Evolutionary conservation across 2,888 invertebrate species (phyloP).

Genomic region (Sinelater perroti): DNA sequence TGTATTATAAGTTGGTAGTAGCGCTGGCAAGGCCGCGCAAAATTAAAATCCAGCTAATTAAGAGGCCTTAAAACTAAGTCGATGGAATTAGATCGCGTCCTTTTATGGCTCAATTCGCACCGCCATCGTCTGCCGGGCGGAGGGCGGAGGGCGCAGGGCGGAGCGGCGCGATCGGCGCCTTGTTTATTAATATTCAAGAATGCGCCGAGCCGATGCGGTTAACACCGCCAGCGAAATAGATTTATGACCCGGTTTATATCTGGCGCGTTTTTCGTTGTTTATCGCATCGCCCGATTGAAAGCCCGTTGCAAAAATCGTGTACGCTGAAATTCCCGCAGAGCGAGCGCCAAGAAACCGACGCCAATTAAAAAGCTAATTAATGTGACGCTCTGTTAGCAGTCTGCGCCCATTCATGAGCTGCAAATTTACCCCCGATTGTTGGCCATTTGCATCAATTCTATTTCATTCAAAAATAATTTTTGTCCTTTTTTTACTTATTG

Average conservation of each 20-base stretch:
- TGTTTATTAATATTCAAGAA: slow-evolving; percentile 15
- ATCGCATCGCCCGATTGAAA: slow-evolving; percentile 4
- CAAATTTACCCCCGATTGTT: no score
- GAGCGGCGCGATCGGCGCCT: slow-evolving; percentile 9
- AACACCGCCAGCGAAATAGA: slow-evolving; percentile 14
- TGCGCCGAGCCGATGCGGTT: slow-evolving; percentile 10
- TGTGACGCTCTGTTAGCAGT: no score
- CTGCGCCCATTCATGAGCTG: no score
- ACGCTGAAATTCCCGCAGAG: neutral
- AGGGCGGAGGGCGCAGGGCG: no score
- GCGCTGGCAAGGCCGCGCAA: no score
- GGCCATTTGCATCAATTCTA: no score
- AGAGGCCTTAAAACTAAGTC: neutral
- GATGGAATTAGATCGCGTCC: neutral
- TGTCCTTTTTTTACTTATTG: no score
- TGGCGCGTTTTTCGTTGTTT: slow-evolving; percentile 10
- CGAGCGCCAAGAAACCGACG: neutral
- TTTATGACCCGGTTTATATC: slow-evolving; percentile 16
- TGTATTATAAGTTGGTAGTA: no score
- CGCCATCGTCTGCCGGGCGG: neutral
- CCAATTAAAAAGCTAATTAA: no score
- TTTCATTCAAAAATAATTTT: no score
- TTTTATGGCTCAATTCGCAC: slow-evolving; percentile 4
- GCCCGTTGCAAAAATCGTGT: slow-evolving; percentile 7
- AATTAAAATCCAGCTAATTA: no score